These are phyloP conservation scores for Alfaro cultratus DNA, from an alignment of 2,797 vertebrate genomes.

Conservation along the genomic window DNA sequence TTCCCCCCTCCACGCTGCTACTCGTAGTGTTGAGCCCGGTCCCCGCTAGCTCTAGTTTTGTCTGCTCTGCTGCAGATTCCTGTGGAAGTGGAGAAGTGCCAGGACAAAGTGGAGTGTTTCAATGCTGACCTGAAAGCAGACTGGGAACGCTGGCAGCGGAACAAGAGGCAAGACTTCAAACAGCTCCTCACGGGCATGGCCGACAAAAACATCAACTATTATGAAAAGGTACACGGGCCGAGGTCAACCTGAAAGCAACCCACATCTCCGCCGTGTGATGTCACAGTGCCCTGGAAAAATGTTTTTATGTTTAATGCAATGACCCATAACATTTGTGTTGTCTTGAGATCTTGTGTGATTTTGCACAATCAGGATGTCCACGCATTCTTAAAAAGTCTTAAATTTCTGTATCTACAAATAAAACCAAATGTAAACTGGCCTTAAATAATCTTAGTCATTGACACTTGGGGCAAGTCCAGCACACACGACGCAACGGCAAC, in stretches of 20 bases:
- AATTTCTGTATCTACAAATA: no score
- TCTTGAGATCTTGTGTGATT: not conserved
- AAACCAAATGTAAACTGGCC: no score
- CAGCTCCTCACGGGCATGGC: conserved; percentile 94
- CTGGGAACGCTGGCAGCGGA: conserved; percentile 98
- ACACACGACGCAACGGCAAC: no score
- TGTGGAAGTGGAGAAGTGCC: conserved; percentile 93
- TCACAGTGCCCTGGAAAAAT: not conserved
- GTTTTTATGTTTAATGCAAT: not conserved
- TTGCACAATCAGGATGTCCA: not conserved
- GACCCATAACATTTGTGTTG: not conserved
- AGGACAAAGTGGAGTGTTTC: conserved; percentile 95
- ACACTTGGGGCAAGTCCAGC: no score
- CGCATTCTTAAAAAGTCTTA: no score
- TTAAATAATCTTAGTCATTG: no score
- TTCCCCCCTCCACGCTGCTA: not conserved
- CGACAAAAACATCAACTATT: conserved; percentile 95
- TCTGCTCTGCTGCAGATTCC: conserved; percentile 82
- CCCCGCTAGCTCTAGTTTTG: conserved; percentile 58
- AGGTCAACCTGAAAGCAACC: not conserved
- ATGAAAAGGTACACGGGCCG: conserved; percentile 87
- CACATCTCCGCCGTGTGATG: not conserved
- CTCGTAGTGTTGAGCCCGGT: conserved; percentile 17
- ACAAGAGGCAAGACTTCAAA: conserved; percentile 96
- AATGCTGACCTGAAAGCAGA: conserved; percentile 98